A percentile compares a stretch with the other conserved stretches of the same genome.
phyloP scores from a whole-genome alignment of 1,140 invertebrate genomes.

The Tenebrio molitor region DNA sequence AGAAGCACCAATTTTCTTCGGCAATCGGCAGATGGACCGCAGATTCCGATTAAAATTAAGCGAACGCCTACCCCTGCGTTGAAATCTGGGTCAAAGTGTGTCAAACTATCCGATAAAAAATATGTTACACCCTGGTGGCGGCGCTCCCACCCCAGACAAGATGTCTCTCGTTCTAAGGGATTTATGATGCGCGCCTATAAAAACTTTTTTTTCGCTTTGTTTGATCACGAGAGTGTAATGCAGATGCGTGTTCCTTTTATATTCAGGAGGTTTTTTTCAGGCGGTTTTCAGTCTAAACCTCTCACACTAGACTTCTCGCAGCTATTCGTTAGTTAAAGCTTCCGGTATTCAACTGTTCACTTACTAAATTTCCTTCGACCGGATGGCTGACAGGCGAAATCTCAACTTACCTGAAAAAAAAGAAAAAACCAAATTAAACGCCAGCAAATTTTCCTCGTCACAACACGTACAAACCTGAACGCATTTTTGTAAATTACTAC shows the following conservation, averaged over 20 bases:
- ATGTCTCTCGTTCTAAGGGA: constrained; percentile 22
- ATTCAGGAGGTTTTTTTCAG: constrained; percentile 6
- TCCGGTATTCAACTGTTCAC: neutral
- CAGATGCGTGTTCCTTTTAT: constrained; percentile 13
- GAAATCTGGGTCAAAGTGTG: constrained; percentile 20
- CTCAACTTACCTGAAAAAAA: constrained; percentile 31
- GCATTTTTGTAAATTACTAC: neutral
- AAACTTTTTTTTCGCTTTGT: constrained; percentile 15
- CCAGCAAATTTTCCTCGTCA: neutral
- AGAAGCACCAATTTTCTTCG: too few species aligned
- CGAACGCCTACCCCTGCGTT: neutral
- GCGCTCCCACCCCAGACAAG: constrained; percentile 1
- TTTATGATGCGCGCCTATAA: constrained; percentile 27
- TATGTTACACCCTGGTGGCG: constrained; percentile 12
- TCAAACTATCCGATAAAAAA: constrained; percentile 8
- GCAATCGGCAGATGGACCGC: too few species aligned
- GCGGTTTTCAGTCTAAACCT: constrained; percentile 7
- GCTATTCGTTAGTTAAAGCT: too few species aligned
- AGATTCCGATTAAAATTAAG: neutral
- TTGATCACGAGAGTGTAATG: constrained; percentile 4
- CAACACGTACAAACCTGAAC: constrained; percentile 13
- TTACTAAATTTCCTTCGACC: constrained; percentile 8
- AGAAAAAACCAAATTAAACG: neutral
- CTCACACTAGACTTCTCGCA: too few species aligned
- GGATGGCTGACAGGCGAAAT: neutral